These are phyloP conservation scores for Lacerta bilineata DNA, from an alignment of 2,797 vertebrate genomes.

Conservation along the genomic window DNA sequence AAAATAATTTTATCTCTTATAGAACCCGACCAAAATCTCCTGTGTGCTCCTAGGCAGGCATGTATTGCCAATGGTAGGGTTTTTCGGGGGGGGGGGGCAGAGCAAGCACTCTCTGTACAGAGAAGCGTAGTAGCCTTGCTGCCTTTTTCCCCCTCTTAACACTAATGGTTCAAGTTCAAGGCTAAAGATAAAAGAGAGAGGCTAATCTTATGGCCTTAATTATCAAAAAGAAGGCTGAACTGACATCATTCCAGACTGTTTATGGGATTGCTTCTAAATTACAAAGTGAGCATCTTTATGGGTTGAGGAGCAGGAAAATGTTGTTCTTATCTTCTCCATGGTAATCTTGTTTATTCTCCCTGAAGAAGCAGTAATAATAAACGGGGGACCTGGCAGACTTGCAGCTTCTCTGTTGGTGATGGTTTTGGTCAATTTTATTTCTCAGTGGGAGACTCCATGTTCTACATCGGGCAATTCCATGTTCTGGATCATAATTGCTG, in stretches of 20 bases:
- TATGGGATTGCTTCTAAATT: neutral
- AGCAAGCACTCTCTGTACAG: neutral
- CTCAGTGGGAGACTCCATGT: constrained; percentile 42
- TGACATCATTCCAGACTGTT: neutral
- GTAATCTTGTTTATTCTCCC: constrained; percentile 37
- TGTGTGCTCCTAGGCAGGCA: neutral
- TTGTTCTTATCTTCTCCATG: neutral
- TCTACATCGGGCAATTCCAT: constrained; percentile 50
- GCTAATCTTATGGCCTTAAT: neutral
- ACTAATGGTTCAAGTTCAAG: neutral
- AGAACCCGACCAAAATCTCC: neutral
- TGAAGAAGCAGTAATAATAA: constrained; percentile 7
- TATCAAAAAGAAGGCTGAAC: neutral
- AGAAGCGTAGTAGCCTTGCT: neutral
- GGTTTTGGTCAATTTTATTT: constrained; percentile 66
- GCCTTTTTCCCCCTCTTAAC: neutral
- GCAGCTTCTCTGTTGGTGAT: constrained; percentile 65
- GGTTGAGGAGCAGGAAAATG: neutral
- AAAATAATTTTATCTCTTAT: neutral
- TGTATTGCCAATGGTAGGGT: too few species aligned
- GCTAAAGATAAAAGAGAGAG: neutral
- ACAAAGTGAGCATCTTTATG: neutral
- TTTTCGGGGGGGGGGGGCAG: neutral
- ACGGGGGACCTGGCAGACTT: constrained; percentile 60
- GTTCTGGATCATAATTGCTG: constrained; percentile 63